These are phyloP conservation scores for Heliocidaris erythrogramma DNA, from an alignment of 35 echinoderm and acorn worm genomes.

Conservation along the genomic window DNA sequence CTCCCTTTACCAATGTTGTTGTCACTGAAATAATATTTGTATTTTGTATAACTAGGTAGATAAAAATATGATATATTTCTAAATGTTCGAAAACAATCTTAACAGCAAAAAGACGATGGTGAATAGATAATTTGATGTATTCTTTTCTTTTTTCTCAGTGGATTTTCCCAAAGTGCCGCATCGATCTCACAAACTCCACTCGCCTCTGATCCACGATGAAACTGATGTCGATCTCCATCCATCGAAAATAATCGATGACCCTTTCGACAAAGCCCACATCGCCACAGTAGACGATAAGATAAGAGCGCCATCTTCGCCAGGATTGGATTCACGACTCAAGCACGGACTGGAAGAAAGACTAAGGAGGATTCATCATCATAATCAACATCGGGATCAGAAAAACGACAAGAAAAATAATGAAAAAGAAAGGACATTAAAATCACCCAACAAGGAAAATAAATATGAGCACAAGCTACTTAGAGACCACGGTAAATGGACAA, in stretches of 20 bases:
- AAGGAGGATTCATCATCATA: not conserved
- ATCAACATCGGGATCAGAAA: not conserved
- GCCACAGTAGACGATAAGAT: not conserved
- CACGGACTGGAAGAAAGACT: not conserved
- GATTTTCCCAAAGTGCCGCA: not conserved
- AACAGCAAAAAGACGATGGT: too few species aligned
- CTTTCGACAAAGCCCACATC: not conserved
- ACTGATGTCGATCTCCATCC: not conserved
- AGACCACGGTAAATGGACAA: not conserved
- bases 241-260: not conserved
- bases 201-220: not conserved
- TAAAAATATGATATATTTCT: too few species aligned
- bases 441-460: not conserved
- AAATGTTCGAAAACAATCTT: too few species aligned
- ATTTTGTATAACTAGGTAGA: too few species aligned
- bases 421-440: not conserved
- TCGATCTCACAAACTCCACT: not conserved
- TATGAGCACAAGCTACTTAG: not conserved
- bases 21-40: too few species aligned
- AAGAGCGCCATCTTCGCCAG: not conserved
- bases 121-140: not conserved
- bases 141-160: not conserved
- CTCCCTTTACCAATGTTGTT: too few species aligned
- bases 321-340: not conserved
- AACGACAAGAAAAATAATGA: not conserved